A percentile compares a stretch with the other conserved stretches of the same genome.
Evolutionary conservation across 2,113 vertebrate species (phyloP).

Genomic region (Python bivittatus): DNA sequence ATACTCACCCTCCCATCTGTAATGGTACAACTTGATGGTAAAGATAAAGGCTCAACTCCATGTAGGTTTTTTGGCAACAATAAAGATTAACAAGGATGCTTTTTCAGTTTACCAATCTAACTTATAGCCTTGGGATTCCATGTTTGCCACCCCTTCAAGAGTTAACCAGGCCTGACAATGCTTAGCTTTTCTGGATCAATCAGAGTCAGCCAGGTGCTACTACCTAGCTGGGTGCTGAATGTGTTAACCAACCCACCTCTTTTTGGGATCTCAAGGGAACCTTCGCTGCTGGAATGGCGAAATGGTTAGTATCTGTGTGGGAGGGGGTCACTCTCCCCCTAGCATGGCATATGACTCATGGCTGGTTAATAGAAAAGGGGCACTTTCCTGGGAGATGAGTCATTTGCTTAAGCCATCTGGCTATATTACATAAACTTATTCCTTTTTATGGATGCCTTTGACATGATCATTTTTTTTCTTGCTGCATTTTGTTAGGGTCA

Average conservation of each 20-base stretch:
- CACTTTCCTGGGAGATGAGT: constrained; percentile 6
- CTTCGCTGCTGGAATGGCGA: not conserved
- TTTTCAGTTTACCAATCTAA: not conserved
- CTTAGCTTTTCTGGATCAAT: not conserved
- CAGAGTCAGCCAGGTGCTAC: not conserved
- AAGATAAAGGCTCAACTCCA: not conserved
- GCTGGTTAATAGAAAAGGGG: not conserved
- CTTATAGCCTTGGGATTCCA: not conserved
- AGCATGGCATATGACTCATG: not conserved
- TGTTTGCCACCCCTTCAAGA: not conserved
- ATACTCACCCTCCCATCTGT: not conserved
- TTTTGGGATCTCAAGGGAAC: not conserved
- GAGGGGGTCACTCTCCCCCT: not conserved
- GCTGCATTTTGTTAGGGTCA: not conserved
- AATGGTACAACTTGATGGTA: not conserved
- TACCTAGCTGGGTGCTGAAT: not conserved
- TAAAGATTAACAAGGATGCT: not conserved
- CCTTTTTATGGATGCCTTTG: constrained; percentile 3
- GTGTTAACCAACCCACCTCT: not conserved
- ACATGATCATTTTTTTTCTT: not conserved
- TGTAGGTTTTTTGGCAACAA: not conserved
- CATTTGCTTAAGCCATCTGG: constrained; percentile 9
- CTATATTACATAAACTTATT: constrained; percentile 15
- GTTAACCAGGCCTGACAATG: not conserved
- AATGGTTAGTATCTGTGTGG: not conserved